A percentile compares a stretch with the other conserved stretches of the same genome.
These are phyloP conservation scores for Apostichopus parvimensis DNA, from an alignment of 35 echinoderm and acorn worm species.

Conservation along the genomic window DNA sequence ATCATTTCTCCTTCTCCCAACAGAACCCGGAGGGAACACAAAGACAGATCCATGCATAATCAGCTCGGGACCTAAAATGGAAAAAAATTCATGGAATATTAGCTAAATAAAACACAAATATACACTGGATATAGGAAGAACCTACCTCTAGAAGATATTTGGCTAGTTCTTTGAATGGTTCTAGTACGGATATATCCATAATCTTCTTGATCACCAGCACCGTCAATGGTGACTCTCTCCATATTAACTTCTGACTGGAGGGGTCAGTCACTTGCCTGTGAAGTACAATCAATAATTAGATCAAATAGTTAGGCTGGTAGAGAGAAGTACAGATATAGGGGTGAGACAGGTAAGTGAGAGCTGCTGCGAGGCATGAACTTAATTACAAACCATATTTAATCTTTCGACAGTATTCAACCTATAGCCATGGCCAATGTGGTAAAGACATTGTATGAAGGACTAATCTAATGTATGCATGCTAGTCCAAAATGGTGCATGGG, in stretches of 20 bases:
- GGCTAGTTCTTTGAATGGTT: slow-evolving; percentile 84
- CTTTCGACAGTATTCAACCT: too few species aligned
- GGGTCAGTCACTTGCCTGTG: slow-evolving; percentile 98
- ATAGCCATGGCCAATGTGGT: too few species aligned
- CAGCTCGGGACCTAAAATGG: too few species aligned
- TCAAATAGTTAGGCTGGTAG: too few species aligned
- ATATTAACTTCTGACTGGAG: slow-evolving; percentile 80
- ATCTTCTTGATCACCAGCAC: slow-evolving; percentile 98
- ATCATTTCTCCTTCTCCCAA: too few species aligned
- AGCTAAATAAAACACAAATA: neutral
- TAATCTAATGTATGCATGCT: too few species aligned
- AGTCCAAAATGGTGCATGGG: too few species aligned
- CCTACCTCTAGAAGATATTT: slow-evolving; percentile 86
- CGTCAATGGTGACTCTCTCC: slow-evolving; percentile 81
- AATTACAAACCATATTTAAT: neutral
- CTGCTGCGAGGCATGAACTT: neutral
- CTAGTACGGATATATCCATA: slow-evolving; percentile 73
- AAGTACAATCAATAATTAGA: neutral
- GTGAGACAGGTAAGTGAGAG: neutral
- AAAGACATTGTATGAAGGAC: too few species aligned
- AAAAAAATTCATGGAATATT: neutral
- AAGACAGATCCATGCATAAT: too few species aligned
- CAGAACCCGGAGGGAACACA: too few species aligned
- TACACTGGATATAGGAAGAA: neutral
- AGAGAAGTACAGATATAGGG: neutral